These are phyloP conservation scores for Tachina fera DNA, from an alignment of 2,888 invertebrate species.

Conservation along the genomic window DNA sequence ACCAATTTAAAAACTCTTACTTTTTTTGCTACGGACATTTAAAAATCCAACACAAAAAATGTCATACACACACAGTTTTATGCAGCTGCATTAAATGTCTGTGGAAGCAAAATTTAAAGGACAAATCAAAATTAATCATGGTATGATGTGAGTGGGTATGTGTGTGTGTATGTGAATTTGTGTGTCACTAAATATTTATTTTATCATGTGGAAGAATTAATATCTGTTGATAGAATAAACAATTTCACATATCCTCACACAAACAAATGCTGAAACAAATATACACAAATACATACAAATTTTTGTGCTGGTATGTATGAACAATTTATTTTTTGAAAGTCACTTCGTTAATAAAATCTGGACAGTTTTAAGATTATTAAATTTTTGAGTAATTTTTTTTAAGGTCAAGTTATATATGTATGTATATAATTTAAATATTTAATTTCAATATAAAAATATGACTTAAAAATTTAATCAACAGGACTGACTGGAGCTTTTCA, in stretches of 20 bases:
- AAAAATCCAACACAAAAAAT: not conserved
- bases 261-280: too few relatives aligned
- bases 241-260: constrained; percentile 50
- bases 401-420: too few relatives aligned
- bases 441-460: too few relatives aligned
- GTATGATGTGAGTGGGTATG: not conserved
- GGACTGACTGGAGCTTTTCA: too few relatives aligned
- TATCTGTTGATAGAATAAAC: constrained; percentile 64
- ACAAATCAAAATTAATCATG: constrained; percentile 26
- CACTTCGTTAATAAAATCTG: too few relatives aligned
- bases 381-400: too few relatives aligned
- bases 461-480: too few relatives aligned
- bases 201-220: constrained; percentile 59
- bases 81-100: not conserved
- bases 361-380: too few relatives aligned
- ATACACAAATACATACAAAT: not conserved
- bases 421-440: too few relatives aligned
- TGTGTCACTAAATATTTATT: constrained; percentile 15
- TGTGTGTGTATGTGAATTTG: not conserved
- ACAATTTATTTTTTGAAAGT: too few relatives aligned
- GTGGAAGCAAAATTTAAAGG: constrained; percentile 21
- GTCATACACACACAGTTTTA: not conserved
- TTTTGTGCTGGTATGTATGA: too few relatives aligned
- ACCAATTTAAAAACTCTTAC: not conserved
- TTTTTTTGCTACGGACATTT: not conserved